These are phyloP conservation scores for Lamproptera curius DNA, from an alignment of 2,888 invertebrate species.

Conservation along the genomic window DNA sequence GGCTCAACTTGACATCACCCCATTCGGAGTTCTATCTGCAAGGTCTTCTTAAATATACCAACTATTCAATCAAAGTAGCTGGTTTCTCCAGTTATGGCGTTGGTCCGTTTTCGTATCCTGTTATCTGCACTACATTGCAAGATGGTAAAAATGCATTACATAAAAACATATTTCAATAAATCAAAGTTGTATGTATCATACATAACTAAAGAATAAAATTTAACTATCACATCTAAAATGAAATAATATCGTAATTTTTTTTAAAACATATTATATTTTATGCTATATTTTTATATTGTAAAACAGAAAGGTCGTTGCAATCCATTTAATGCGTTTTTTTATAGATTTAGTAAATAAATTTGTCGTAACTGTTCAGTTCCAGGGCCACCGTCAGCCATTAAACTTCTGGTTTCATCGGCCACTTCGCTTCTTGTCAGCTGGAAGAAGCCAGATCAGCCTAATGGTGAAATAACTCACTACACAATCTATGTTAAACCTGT, in stretches of 20 bases:
- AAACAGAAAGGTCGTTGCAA: no score
- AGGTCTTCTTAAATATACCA: conserved; percentile 88
- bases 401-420: conserved; percentile 88
- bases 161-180: no score
- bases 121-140: conserved; percentile 89
- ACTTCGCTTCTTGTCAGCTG: conserved; percentile 91
- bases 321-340: not conserved
- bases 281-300: no score
- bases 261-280: no score
- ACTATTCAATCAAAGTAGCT: conserved; percentile 90
- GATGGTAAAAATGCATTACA: conserved; percentile 87
- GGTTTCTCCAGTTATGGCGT: conserved; percentile 92
- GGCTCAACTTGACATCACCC: conserved; percentile 77
- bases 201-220: no score
- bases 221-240: no score
- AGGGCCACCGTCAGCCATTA: conserved; percentile 89
- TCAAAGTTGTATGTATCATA: no score
- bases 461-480: conserved; percentile 89
- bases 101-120: conserved; percentile 86
- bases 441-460: conserved; percentile 88
- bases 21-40: conserved; percentile 88
- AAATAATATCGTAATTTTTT: no score
- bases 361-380: conserved; percentile 86
- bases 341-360: not conserved
- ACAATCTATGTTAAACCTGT: conserved; percentile 83